Percentiles rank a stretch among this genome's conserved stretches.
Conservation (phyloP, 2,888 invertebrate genomes). For the Perizoma flavofasciatum region DNA sequence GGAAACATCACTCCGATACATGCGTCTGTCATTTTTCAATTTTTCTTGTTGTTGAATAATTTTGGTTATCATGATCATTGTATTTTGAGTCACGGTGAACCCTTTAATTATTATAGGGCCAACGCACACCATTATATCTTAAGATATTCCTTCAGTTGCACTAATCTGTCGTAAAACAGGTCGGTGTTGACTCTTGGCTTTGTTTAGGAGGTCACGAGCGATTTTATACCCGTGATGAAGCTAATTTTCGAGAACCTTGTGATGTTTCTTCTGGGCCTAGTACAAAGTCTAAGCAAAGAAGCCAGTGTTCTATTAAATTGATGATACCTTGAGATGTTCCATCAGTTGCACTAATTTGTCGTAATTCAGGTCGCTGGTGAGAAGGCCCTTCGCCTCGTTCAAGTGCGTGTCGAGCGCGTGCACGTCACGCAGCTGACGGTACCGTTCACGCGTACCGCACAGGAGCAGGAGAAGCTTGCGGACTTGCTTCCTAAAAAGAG, state of each 20-base stretch:
- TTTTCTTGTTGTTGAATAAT: no score
- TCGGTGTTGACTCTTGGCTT: no score
- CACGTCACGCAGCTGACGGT: slow-evolving; percentile 96
- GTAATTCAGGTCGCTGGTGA: slow-evolving; percentile 87
- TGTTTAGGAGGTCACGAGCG: no score
- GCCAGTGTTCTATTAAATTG: neutral
- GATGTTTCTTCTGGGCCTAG: slow-evolving; percentile 88
- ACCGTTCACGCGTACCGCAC: slow-evolving; percentile 97
- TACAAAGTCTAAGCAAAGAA: neutral
- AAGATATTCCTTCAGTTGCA: no score
- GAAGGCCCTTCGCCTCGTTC: slow-evolving; percentile 84
- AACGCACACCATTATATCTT: no score
- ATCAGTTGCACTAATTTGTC: slow-evolving; percentile 97
- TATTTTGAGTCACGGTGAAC: no score
- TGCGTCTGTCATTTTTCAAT: no score
- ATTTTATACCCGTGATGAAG: neutral
- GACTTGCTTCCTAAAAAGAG: slow-evolving; percentile 89
- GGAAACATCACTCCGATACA: no score
- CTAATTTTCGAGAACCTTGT: slow-evolving; percentile 84
- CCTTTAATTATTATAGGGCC: no score
- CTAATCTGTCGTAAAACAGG: no score
- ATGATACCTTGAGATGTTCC: slow-evolving; percentile 91
- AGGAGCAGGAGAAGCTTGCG: slow-evolving; percentile 95
- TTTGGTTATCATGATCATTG: no score
- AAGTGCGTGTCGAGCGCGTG: slow-evolving; percentile 96